Percentiles rank a stretch among this genome's conserved stretches.
These are phyloP conservation scores for Aegithalos caudatus DNA, from an alignment of 2,113 vertebrate genomes.

Conservation along the genomic window DNA sequence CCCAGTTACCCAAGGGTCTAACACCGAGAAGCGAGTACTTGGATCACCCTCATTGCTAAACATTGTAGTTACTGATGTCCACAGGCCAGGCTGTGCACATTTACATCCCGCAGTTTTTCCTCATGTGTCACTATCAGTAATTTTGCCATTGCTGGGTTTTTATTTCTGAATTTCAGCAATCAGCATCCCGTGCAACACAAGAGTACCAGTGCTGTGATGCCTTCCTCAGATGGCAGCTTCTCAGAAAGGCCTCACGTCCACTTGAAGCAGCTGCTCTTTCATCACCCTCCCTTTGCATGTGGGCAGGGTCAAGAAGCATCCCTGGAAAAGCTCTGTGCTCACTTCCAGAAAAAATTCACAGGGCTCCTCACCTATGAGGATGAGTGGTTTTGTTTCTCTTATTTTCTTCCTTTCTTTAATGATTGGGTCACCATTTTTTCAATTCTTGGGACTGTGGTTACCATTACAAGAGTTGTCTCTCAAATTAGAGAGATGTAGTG, in stretches of 20 bases:
- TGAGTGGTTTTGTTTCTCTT: neutral
- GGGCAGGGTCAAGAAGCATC: neutral
- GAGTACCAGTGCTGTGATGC: neutral
- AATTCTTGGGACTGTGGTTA: neutral
- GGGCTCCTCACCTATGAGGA: neutral
- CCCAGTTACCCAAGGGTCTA: neutral
- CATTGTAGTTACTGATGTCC: neutral
- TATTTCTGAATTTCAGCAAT: neutral
- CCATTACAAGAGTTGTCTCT: neutral
- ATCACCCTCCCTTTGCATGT: neutral
- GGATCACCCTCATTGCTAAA: neutral
- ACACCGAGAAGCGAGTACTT: neutral
- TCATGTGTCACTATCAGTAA: neutral
- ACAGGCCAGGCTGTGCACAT: neutral
- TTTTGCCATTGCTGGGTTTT: neutral
- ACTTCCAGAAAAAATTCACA: neutral
- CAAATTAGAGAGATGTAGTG: neutral
- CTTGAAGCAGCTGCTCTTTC: neutral
- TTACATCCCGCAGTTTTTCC: neutral
- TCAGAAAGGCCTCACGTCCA: neutral
- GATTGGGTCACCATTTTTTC: neutral
- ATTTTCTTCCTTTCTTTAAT: neutral
- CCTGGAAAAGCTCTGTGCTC: neutral
- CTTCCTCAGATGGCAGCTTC: neutral
- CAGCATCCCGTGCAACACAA: neutral